phyloP scores from a whole-genome alignment of 2,888 invertebrate genomes.

The Sisyra nigra region DNA sequence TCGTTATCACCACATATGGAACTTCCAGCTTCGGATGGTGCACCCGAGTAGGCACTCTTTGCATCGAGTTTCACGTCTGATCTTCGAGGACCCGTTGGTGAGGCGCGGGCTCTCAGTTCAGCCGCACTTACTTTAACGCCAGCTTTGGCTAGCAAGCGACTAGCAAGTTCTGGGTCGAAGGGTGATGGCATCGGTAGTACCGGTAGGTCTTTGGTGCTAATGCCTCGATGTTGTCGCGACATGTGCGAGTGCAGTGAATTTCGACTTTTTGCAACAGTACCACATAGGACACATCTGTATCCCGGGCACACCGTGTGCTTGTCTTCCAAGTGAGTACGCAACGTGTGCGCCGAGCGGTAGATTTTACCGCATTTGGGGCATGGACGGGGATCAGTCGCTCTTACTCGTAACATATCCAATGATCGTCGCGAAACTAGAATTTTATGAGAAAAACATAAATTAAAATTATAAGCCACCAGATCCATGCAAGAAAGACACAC shows the following conservation, averaged over 20 bases:
- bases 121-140: constrained; percentile 77
- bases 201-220: constrained; percentile 83
- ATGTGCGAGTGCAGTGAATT: constrained; percentile 88
- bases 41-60: constrained; percentile 47
- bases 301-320: constrained; percentile 89
- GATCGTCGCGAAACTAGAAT: constrained; percentile 55
- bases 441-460: too few species aligned
- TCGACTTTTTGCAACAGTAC: constrained; percentile 82
- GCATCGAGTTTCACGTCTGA: constrained; percentile 65
- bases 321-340: constrained; percentile 81
- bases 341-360: constrained; percentile 79
- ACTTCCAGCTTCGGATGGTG: constrained; percentile 50
- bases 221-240: constrained; percentile 85
- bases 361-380: constrained; percentile 90
- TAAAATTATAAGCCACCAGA: too few species aligned
- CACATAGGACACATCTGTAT: constrained; percentile 80
- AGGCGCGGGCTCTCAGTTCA: constrained; percentile 67
- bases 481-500: too few species aligned
- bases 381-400: constrained; percentile 82
- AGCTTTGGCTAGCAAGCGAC: constrained; percentile 67
- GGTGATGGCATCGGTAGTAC: constrained; percentile 86
- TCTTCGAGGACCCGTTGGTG: constrained; percentile 66
- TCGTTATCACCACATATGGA: constrained; percentile 66
- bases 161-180: constrained; percentile 79
- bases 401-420: constrained; percentile 68